A percentile compares a stretch with the other conserved stretches of the same genome.
These are phyloP conservation scores for Argentina silus DNA, from an alignment of 2,797 vertebrate species.

Conservation along the genomic window DNA sequence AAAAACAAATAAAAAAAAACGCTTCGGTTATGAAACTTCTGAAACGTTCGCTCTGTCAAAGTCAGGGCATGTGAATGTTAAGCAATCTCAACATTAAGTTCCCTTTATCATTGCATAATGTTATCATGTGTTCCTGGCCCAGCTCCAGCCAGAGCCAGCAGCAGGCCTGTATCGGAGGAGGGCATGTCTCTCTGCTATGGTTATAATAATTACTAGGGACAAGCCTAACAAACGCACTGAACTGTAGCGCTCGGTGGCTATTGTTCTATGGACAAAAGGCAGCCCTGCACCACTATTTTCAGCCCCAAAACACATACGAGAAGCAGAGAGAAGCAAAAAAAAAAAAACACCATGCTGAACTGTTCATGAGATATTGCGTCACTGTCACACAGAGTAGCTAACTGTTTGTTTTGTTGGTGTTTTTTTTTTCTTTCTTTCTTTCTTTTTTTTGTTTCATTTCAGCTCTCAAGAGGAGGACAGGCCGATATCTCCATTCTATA, in stretches of 20 bases:
- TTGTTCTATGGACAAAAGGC: constrained; percentile 76
- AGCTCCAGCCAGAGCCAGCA: constrained; percentile 40
- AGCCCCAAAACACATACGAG: constrained; percentile 36
- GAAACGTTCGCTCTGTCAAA: constrained; percentile 9
- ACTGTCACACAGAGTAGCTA: constrained; percentile 5
- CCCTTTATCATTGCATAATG: constrained; percentile 66
- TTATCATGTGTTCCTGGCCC: constrained; percentile 56
- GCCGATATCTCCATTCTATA: constrained; percentile 91
- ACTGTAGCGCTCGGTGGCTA: constrained; percentile 56
- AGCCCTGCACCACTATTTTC: constrained; percentile 54
- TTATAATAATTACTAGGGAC: constrained; percentile 71
- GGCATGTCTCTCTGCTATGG: constrained; percentile 42
- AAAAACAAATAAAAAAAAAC: constrained; percentile 44
- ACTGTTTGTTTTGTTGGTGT: not conserved
- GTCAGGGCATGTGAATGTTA: constrained; percentile 62
- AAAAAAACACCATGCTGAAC: not conserved
- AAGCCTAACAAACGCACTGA: constrained; percentile 62
- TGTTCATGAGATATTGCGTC: not conserved
- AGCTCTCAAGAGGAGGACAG: constrained; percentile 90
- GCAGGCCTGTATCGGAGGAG: constrained; percentile 15
- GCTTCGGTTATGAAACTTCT: constrained; percentile 53
- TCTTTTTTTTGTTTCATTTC: constrained; percentile 64
- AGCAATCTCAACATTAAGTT: constrained; percentile 56
- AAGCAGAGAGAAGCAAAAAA: constrained; percentile 7
- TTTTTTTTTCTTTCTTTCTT: too few relatives aligned